These are phyloP conservation scores for Fratercula arctica DNA, from an alignment of 2,797 vertebrate species.

Conservation along the genomic window DNA sequence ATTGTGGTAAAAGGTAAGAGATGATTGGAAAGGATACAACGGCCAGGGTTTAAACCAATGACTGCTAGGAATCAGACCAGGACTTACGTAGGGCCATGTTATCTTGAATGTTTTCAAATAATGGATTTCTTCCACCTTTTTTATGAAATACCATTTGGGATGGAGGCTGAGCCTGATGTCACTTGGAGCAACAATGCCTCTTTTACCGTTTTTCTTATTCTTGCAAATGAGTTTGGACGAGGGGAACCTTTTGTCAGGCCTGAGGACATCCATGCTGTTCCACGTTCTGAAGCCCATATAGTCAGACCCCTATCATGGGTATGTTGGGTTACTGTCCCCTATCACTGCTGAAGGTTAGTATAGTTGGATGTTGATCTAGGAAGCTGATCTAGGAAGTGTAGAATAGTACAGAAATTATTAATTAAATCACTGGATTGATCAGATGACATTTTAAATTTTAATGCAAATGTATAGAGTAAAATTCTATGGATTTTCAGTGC, in stretches of 20 bases:
- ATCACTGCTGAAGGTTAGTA: background rate
- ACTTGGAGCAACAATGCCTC: background rate
- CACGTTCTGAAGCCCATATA: background rate
- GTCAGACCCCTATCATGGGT: rapidly evolving
- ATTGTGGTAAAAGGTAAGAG: background rate
- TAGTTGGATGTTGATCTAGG: background rate
- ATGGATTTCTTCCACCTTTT: background rate
- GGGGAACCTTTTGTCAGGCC: background rate
- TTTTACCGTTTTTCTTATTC: background rate
- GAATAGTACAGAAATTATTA: background rate
- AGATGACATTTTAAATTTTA: background rate
- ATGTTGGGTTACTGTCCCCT: background rate
- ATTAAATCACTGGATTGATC: background rate
- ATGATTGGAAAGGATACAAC: background rate
- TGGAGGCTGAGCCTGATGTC: background rate
- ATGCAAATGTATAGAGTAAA: background rate
- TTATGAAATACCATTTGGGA: background rate
- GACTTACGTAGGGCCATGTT: rapidly evolving
- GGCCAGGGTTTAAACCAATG: background rate
- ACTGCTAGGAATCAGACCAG: background rate
- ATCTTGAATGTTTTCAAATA: background rate
- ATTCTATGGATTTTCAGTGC: background rate
- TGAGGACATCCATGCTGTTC: background rate
- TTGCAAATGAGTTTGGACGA: background rate
- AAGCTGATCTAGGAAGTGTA: background rate